phyloP scores from a whole-genome alignment of 2,797 vertebrate genomes.

The Coranthus polyacanthus region DNA sequence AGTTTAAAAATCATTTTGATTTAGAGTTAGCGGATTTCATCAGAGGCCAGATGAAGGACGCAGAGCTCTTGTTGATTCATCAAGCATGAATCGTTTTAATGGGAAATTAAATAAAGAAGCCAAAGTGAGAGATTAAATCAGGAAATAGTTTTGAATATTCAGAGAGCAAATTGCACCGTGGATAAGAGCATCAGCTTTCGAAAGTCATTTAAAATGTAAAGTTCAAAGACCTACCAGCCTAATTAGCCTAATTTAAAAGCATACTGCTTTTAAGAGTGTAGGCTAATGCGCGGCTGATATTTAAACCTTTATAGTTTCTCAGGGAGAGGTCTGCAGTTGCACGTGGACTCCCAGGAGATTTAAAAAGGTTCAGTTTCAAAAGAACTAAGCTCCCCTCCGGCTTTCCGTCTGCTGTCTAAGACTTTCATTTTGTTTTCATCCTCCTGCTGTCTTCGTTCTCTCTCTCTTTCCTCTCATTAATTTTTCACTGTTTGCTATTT shows the following conservation, averaged over 20 bases:
- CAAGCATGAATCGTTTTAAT: neutral
- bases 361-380: constrained; percentile 61
- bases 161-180: neutral
- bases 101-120: neutral
- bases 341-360: constrained; percentile 52
- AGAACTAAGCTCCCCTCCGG: constrained; percentile 39
- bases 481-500: constrained; percentile 66
- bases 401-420: constrained; percentile 54
- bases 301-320: constrained; percentile 45
- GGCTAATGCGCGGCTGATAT: constrained; percentile 48
- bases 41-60: neutral
- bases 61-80: constrained; percentile 2
- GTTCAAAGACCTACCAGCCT: constrained; percentile 36
- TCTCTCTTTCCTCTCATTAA: constrained; percentile 57
- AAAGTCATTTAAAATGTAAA: constrained; percentile 38
- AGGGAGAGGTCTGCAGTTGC: constrained; percentile 48
- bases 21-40: neutral
- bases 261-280: constrained; percentile 25
- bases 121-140: neutral
- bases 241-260: constrained; percentile 54
- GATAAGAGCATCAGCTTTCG: constrained; percentile 8
- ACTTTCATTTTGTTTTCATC: constrained; percentile 63
- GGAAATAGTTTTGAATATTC: constrained; percentile 6
- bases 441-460: constrained; percentile 20
- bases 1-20: neutral